Percentiles rank a stretch among this genome's conserved stretches.
Evolutionary conservation across 2,888 invertebrate species (phyloP).

Genomic region (Eupithecia pulchellata): DNA sequence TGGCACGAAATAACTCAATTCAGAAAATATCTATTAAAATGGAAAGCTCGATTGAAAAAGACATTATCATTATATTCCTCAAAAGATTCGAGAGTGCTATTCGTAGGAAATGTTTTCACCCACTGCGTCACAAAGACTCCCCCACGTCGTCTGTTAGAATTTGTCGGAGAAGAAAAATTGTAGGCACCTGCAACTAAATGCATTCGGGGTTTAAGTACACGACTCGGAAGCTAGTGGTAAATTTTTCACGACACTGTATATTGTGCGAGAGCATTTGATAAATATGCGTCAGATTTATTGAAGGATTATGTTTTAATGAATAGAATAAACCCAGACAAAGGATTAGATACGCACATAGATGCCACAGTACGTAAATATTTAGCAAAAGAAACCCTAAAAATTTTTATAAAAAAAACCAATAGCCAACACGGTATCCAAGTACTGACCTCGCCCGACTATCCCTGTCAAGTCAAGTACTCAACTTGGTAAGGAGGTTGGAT

Average conservation of each 20-base stretch:
- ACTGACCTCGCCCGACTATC: too few species aligned
- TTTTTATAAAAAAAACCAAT: too few species aligned
- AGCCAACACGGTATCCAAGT: too few species aligned
- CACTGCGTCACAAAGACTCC: conserved; percentile 53
- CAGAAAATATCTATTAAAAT: conserved; percentile 30
- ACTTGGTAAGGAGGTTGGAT: too few species aligned
- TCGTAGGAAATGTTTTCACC: conserved; percentile 40
- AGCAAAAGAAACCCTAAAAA: too few species aligned
- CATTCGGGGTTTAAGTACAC: conserved; percentile 54
- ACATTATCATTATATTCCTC: conserved; percentile 44
- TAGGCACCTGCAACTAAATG: conserved; percentile 82
- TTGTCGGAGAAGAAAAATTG: conserved; percentile 79
- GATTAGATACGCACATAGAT: too few species aligned
- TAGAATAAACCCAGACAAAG: too few species aligned
- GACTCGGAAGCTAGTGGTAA: conserved; percentile 23
- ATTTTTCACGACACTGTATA: not conserved
- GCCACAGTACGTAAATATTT: too few species aligned
- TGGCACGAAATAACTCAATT: conserved; percentile 16
- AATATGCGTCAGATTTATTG: too few species aligned
- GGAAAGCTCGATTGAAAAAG: conserved; percentile 39
- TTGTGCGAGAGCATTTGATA: too few species aligned
- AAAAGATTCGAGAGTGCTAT: conserved; percentile 37
- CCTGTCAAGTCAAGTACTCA: too few species aligned
- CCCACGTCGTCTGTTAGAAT: conserved; percentile 64
- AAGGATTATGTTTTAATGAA: too few species aligned